Percentiles rank a stretch among this genome's conserved stretches.
Conservation (phyloP, 2,113 vertebrate species). For the Scomber japonicus region DNA sequence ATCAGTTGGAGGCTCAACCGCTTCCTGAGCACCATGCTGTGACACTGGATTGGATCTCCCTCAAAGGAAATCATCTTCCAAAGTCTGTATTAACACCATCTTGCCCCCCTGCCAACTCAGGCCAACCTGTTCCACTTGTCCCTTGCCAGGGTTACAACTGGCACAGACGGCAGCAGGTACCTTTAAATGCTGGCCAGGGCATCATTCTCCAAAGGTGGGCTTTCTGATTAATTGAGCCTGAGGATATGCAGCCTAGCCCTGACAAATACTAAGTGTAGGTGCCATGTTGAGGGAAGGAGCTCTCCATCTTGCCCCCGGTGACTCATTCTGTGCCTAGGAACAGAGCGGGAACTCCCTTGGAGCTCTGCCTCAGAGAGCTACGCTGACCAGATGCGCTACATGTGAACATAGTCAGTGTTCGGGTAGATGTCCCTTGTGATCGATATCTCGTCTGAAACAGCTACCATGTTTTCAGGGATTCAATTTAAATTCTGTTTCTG, state of each 20-base stretch:
- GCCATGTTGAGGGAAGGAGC: conserved; percentile 67
- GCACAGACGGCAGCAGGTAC: conserved; percentile 57
- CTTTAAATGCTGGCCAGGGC: conserved; percentile 57
- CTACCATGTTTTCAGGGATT: conserved; percentile 29
- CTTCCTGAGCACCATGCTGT: conserved; percentile 66
- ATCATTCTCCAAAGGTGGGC: conserved; percentile 67
- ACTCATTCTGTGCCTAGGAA: conserved; percentile 48
- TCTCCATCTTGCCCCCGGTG: conserved; percentile 71
- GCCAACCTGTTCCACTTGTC: conserved; percentile 64
- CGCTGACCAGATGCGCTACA: conserved; percentile 27
- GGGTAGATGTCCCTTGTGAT: conserved; percentile 30
- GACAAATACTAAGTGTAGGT: conserved; percentile 77
- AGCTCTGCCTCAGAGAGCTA: conserved; percentile 18
- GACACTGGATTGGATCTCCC: conserved; percentile 73
- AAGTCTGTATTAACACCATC: conserved; percentile 73
- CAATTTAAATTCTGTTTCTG: conserved; percentile 47
- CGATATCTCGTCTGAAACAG: conserved; percentile 29
- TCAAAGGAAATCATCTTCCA: conserved; percentile 76
- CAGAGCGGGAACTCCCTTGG: conserved; percentile 33
- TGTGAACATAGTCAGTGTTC: neutral
- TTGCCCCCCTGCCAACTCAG: conserved; percentile 53
- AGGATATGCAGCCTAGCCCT: conserved; percentile 50
- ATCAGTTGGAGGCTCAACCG: conserved; percentile 64
- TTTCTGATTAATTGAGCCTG: conserved; percentile 78
- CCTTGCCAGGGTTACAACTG: conserved; percentile 57